Percentiles rank a stretch among this genome's conserved stretches.
Conservation (phyloP, 2,888 invertebrate species). For the Bellardia bayeri region DNA sequence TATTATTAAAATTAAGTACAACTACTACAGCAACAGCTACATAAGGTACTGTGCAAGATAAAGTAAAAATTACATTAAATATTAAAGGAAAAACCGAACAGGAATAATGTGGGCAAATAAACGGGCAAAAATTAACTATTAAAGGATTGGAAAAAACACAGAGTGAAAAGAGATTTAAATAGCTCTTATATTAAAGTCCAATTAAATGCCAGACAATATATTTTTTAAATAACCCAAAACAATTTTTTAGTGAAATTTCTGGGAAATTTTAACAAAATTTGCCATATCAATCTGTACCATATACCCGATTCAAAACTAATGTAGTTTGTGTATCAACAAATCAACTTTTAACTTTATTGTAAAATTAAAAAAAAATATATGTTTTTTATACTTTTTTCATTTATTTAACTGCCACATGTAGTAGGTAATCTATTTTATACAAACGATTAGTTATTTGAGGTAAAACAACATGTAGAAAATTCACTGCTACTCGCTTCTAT, state of each 20-base stretch:
- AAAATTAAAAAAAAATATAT: background rate
- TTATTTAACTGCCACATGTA: conserved; percentile 40
- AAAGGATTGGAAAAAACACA: background rate
- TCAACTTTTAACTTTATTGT: conserved; percentile 11
- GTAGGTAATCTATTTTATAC: conserved; percentile 40
- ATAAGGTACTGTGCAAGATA: conserved; percentile 31
- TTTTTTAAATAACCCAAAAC: no score
- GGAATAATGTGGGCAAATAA: conserved; percentile 35
- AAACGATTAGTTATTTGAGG: conserved; percentile 19
- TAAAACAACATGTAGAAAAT: conserved; percentile 8
- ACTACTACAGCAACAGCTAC: conserved; percentile 1
- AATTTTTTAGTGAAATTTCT: no score
- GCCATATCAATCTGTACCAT: no score
- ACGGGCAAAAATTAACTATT: background rate
- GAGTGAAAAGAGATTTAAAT: no score
- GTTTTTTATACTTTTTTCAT: conserved; percentile 8
- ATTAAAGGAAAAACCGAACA: conserved; percentile 69
- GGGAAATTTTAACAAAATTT: no score
- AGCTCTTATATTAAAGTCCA: no score
- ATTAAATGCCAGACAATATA: no score
- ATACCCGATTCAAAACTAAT: background rate
- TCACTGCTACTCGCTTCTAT: background rate
- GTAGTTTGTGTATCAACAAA: background rate
- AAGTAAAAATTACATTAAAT: conserved; percentile 72
- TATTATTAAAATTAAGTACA: conserved; percentile 62